Evolutionary conservation across 2,797 vertebrate genomes (phyloP).

Genomic region (Esox masquinongy): DNA sequence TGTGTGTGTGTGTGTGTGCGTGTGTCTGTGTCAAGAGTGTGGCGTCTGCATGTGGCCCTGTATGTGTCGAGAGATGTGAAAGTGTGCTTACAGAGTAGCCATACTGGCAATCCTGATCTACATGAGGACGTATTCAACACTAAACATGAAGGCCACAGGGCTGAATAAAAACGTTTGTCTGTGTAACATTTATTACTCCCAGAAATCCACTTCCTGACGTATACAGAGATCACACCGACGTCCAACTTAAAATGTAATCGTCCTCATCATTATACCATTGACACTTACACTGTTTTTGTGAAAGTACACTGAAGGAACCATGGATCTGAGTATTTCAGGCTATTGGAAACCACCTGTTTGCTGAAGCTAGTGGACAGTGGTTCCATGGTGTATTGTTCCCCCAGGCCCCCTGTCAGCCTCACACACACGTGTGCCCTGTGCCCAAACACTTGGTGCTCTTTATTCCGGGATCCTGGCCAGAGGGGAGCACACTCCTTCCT

Average conservation of each 20-base stretch:
- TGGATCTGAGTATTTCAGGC: not conserved
- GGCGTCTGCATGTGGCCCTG: not conserved
- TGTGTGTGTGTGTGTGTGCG: not conserved
- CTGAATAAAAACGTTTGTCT: not conserved
- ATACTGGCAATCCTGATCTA: not conserved
- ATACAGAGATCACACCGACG: not conserved
- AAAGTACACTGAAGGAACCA: not conserved
- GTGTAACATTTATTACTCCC: not conserved
- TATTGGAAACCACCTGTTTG: not conserved
- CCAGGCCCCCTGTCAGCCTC: conserved; percentile 51
- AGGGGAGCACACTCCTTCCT: conserved; percentile 63
- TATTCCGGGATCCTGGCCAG: conserved; percentile 63
- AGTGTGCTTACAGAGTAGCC: not conserved
- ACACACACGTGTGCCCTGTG: conserved; percentile 70
- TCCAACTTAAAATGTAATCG: not conserved
- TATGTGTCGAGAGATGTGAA: not conserved
- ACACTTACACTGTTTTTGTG: not conserved
- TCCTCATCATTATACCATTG: not conserved
- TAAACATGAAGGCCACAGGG: not conserved
- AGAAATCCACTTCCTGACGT: not conserved
- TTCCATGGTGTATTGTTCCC: conserved; percentile 48
- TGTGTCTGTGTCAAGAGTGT: not conserved
- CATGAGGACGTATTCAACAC: not conserved
- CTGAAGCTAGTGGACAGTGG: conserved; percentile 46
- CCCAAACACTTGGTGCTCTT: conserved; percentile 67